Evolutionary conservation across 2,113 vertebrate species (phyloP).

Genomic region (Psephotus haematonotus): DNA sequence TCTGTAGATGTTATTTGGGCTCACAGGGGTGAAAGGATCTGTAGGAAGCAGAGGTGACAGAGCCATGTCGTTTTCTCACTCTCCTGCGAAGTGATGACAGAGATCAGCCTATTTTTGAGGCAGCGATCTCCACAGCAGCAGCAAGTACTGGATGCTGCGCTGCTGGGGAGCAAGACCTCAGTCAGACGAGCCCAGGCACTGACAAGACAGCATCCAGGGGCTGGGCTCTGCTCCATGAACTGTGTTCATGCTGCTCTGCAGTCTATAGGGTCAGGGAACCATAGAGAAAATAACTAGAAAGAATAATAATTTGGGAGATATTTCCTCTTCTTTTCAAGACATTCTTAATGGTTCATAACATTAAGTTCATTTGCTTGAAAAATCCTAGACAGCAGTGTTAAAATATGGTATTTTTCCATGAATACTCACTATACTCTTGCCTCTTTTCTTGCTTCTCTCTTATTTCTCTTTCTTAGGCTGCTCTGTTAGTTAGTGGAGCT

Average conservation of each 20-base stretch:
- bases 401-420: not conserved
- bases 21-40: not conserved
- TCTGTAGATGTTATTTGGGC: fast-evolving
- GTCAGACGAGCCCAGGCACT: not conserved
- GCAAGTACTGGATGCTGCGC: not conserved
- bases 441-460: not conserved
- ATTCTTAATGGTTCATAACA: not conserved
- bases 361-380: not conserved
- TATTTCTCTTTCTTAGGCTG: not conserved
- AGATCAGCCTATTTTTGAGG: not conserved
- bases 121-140: not conserved
- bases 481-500: not conserved
- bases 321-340: not conserved
- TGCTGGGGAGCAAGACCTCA: not conserved
- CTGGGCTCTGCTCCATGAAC: not conserved
- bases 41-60: not conserved
- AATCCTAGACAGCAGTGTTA: not conserved
- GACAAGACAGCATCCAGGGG: not conserved
- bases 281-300: not conserved
- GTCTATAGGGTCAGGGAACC: not conserved
- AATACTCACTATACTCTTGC: not conserved
- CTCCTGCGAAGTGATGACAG: no score
- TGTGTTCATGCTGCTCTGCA: not conserved
- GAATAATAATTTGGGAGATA: not conserved
- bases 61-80: not conserved